Evolutionary conservation across 1,140 invertebrate genomes (phyloP).

Genomic region (Lucilia sericata): DNA sequence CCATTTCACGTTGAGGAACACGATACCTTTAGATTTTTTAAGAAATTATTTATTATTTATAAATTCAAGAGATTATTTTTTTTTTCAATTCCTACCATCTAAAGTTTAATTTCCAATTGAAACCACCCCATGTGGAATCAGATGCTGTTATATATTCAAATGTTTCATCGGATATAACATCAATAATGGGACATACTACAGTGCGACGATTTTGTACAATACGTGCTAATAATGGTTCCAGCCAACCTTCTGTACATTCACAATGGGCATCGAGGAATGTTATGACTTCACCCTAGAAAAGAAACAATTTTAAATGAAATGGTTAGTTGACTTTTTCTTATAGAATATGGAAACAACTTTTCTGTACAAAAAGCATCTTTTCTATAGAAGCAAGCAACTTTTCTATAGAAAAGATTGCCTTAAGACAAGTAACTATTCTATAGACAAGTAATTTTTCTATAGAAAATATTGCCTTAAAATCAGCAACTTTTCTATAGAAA

Average conservation of each 20-base stretch:
- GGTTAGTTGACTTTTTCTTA: neutral
- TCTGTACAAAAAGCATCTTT: too few species aligned
- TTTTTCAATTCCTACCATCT: slow-evolving; percentile 86
- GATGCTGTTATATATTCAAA: slow-evolving; percentile 96
- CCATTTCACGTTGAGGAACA: slow-evolving; percentile 94
- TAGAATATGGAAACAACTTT: too few species aligned
- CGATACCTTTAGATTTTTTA: slow-evolving; percentile 80
- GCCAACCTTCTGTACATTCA: slow-evolving; percentile 94
- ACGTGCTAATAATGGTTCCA: slow-evolving; percentile 89
- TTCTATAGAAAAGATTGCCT: too few species aligned
- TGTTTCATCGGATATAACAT: slow-evolving; percentile 97
- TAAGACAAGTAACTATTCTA: too few species aligned
- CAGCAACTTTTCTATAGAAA: too few species aligned
- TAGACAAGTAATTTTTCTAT: too few species aligned
- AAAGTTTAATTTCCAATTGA: slow-evolving; percentile 99
- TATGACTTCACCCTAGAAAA: slow-evolving; percentile 84
- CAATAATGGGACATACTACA: slow-evolving; percentile 97
- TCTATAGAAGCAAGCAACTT: too few species aligned
- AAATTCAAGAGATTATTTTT: neutral
- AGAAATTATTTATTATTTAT: slow-evolving; percentile 44
- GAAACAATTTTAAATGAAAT: neutral
- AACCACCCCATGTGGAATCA: slow-evolving; percentile 97
- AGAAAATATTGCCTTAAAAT: too few species aligned
- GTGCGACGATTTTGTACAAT: slow-evolving; percentile 93
- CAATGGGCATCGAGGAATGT: slow-evolving; percentile 98